A percentile compares a stretch with the other conserved stretches of the same genome.
These are phyloP conservation scores for Frieseomelitta varia DNA, from an alignment of 1,140 invertebrate species.

Conservation along the genomic window DNA sequence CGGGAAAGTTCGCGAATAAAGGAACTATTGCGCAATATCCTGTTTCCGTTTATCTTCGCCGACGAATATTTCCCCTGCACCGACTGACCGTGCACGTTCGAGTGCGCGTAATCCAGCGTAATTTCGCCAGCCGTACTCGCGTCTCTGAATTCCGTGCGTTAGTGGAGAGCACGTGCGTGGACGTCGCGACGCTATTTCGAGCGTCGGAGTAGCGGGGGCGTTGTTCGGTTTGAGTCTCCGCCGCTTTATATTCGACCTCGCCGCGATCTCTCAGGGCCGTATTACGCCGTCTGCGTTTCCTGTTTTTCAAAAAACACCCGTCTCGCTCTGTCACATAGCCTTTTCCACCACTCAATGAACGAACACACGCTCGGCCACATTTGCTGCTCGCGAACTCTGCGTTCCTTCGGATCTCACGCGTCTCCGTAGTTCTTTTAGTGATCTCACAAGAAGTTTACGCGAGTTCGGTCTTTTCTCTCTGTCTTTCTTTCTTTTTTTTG, in stretches of 20 bases:
- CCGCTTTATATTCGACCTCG: conserved; percentile 69
- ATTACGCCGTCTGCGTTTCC: conserved; percentile 11
- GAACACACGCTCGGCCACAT: neutral
- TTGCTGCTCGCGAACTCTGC: no score
- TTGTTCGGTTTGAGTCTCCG: conserved; percentile 65
- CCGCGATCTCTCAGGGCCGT: conserved; percentile 55
- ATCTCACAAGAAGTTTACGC: neutral
- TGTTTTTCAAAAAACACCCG: conserved; percentile 6
- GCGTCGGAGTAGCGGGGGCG: conserved; percentile 74
- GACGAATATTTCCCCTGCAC: neutral
- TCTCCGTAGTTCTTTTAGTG: neutral
- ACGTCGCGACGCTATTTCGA: conserved; percentile 76
- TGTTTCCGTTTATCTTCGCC: neutral
- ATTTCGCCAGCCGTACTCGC: conserved; percentile 35
- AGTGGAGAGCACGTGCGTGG: conserved; percentile 70
- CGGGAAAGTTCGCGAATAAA: neutral
- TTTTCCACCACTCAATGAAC: neutral
- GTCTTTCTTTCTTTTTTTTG: no score
- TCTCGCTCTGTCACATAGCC: neutral
- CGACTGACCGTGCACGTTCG: neutral
- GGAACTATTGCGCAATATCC: conserved; percentile 9
- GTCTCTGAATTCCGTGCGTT: conserved; percentile 54
- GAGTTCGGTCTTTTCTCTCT: neutral
- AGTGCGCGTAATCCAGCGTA: conserved; percentile 43
- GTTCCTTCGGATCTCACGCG: neutral